Evolutionary conservation across 2,113 vertebrate species (phyloP).

Genomic region (Phalacrocorax pelagicus): DNA sequence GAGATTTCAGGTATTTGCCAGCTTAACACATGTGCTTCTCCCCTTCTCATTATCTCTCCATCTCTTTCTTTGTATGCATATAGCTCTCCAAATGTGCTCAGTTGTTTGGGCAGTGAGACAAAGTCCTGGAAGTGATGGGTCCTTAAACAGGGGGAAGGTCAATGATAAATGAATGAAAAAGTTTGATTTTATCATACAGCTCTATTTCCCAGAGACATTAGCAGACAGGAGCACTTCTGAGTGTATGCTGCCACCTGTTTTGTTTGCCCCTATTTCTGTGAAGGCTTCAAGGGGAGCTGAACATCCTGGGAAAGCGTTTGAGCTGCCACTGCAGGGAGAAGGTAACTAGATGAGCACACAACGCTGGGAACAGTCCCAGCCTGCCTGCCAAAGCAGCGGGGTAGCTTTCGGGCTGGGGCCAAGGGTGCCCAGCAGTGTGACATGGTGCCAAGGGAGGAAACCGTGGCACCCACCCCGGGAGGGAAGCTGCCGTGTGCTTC

Average conservation of each 20-base stretch:
- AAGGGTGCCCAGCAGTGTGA: neutral
- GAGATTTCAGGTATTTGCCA: neutral
- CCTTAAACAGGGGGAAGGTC: neutral
- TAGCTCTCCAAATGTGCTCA: neutral
- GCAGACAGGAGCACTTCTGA: neutral
- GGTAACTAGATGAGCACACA: neutral
- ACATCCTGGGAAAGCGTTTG: neutral
- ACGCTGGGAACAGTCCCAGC: rapidly evolving
- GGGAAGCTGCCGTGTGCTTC: rapidly evolving
- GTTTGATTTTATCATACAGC: neutral
- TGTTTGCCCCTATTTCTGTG: neutral
- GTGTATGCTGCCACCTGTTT: rapidly evolving
- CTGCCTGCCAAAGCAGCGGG: neutral
- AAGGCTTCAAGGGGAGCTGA: neutral
- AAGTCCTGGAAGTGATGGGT: neutral
- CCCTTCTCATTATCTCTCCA: neutral
- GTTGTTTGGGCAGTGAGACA: neutral
- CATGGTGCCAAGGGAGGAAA: neutral
- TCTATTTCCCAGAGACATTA: neutral
- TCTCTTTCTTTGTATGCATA: neutral
- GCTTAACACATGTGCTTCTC: neutral
- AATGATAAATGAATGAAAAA: neutral
- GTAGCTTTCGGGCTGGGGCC: neutral
- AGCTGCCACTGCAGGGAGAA: neutral
- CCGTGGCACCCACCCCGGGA: rapidly evolving